Conservation (phyloP, 2,113 vertebrate genomes). For the Hydrolagus affinis region DNA sequence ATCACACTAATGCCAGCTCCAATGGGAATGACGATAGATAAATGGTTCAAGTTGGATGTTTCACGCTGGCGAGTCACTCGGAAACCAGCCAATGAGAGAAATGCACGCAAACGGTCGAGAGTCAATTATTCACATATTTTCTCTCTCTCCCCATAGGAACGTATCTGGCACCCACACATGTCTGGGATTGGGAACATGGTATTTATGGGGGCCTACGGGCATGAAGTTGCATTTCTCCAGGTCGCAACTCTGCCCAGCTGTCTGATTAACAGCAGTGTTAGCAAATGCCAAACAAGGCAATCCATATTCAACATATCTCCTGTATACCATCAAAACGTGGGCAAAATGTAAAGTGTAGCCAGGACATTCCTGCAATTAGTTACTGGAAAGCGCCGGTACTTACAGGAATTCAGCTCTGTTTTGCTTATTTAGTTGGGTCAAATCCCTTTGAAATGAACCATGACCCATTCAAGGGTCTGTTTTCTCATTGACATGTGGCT, state of each 20-base stretch:
- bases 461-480: neutral
- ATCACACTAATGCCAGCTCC: neutral
- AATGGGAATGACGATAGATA: neutral
- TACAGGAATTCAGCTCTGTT: neutral
- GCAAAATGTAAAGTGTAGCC: neutral
- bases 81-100: too few species aligned
- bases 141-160: neutral
- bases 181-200: neutral
- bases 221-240: neutral
- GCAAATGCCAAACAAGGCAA: neutral
- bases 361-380: neutral
- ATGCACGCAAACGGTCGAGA: neutral
- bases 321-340: neutral
- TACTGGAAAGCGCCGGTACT: neutral
- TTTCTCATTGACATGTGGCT: constrained; percentile 7
- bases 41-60: too few species aligned
- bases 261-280: neutral
- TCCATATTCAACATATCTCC: neutral
- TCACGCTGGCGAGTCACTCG: too few species aligned
- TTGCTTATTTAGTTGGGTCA: neutral
- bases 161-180: neutral
- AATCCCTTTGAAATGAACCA: constrained; percentile 10
- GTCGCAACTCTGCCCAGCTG: neutral
- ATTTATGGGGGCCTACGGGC: neutral
- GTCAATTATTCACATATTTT: neutral